Conservation (phyloP, 2,888 invertebrate genomes). For the Epistrophe eligans region DNA sequence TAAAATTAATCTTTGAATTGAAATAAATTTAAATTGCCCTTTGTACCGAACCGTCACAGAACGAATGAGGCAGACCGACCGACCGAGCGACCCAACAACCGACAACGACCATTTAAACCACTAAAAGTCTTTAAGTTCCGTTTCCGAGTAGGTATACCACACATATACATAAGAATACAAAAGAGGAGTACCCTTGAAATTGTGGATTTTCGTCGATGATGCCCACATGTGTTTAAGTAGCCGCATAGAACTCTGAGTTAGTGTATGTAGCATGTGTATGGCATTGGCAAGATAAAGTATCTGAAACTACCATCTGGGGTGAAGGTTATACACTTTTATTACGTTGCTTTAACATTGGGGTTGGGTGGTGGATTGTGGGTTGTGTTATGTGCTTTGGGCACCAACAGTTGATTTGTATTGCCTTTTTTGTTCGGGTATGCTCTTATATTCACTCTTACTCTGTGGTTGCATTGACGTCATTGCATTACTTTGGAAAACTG, state of each 20-base stretch:
- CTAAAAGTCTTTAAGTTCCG: constrained; percentile 47
- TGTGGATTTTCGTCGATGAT: constrained; percentile 69
- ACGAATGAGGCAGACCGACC: too few relatives aligned
- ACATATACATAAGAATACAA: background rate
- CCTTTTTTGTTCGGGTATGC: constrained; percentile 23
- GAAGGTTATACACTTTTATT: constrained; percentile 72
- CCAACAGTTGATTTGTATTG: constrained; percentile 29
- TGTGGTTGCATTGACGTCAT: constrained; percentile 69
- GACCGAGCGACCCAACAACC: background rate
- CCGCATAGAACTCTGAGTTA: background rate
- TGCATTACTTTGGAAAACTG: constrained; percentile 44
- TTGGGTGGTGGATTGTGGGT: constrained; percentile 46
- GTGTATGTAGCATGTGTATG: constrained; percentile 39
- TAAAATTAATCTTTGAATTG: constrained; percentile 61
- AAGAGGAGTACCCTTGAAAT: constrained; percentile 61
- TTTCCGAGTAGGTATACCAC: constrained; percentile 29
- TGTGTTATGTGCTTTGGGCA: background rate
- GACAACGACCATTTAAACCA: constrained; percentile 15
- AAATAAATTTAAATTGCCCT: constrained; percentile 67
- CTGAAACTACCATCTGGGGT: constrained; percentile 68
- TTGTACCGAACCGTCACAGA: constrained; percentile 7
- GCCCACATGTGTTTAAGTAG: constrained; percentile 35
- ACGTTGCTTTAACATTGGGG: constrained; percentile 59
- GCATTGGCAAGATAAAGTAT: constrained; percentile 47
- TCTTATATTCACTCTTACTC: background rate